Base-by-base conservation (phyloP, 2,888 invertebrate genomes). In the Latrodectus hesperus region DNA sequence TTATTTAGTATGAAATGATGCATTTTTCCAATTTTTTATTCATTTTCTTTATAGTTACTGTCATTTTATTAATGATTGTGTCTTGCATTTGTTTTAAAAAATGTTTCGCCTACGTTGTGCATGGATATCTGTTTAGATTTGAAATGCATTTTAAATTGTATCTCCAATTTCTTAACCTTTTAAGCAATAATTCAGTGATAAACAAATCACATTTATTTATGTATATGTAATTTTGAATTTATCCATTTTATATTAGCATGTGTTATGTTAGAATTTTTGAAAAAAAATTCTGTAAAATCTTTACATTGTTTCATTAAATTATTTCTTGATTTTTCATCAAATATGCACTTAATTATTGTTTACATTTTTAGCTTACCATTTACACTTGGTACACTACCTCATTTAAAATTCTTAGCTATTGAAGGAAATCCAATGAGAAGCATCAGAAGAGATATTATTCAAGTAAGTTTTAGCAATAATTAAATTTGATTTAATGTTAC, bases 381-480 rank as follows among this genome's bases (percentile, higher is more conserved):
- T 90, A 93, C 94, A n/a, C 91, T 96, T 78, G 94, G 95, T 38
- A 92, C 94, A 1, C 93, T 98, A 90, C 95, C 95, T 0, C 96
- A 96, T 91, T 93, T 98, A 85, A 96, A 96, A 91, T 95, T 95
- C 90, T 94, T 98, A 77, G 95, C 95, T 89, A 94, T 98, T 91
- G 96, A 97, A 90, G 98, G 98, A 9, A 98, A 98, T 93, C 95
- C 96, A 91, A 93, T 98, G 90, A 94, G 95, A 90, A 95, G 95
- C 79, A 95, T 98, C 52, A 93, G 98, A 60, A 94, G 95, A 87
- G 98, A 98, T 92, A 94, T 98, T 83, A 94, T 98, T 79, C 94
- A 95, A 91, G 93, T 92, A 90, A 88, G 89, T 83, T n/a, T 22
- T 2, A 1, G 49, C 49, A 76, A n/a, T 65, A 38, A 22, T 22